Conservation (phyloP, 2,888 invertebrate species). For the Alsophila aescularia region DNA sequence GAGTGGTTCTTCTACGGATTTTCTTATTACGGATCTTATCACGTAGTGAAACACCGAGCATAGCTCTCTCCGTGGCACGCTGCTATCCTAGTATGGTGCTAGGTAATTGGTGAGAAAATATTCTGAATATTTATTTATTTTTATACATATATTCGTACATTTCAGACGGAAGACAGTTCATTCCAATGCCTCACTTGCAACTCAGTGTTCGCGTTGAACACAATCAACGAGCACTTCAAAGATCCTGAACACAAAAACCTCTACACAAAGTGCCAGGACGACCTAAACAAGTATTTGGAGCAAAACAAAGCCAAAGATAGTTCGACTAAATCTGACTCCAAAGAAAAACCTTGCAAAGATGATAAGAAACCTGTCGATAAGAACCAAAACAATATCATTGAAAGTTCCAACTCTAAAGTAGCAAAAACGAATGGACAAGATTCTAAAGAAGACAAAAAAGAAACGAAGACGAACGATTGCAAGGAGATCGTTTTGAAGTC, state of each 20-base stretch:
- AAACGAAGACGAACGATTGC: neutral
- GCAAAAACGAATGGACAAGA: neutral
- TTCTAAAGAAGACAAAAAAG: neutral
- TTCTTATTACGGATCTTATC: no score
- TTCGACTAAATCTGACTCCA: neutral
- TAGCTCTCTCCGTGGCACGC: no score
- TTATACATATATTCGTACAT: neutral
- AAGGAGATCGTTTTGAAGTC: neutral
- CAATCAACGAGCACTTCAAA: constrained; percentile 45
- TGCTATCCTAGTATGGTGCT: no score
- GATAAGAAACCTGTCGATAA: neutral
- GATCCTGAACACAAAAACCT: constrained; percentile 42
- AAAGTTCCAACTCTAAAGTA: no score
- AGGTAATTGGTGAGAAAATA: no score
- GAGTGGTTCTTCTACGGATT: no score
- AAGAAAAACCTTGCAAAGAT: neutral
- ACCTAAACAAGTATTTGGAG: constrained; percentile 20
- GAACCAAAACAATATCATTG: constrained; percentile 2
- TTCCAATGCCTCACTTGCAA: constrained; percentile 61
- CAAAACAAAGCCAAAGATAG: neutral
- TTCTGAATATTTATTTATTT: neutral
- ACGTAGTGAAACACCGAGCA: no score
- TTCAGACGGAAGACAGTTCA: constrained; percentile 51
- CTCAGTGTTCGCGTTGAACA: constrained; percentile 34
- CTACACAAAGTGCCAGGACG: constrained; percentile 29